phyloP scores from a whole-genome alignment of 2,797 vertebrate genomes.

The Acanthis flammea region DNA sequence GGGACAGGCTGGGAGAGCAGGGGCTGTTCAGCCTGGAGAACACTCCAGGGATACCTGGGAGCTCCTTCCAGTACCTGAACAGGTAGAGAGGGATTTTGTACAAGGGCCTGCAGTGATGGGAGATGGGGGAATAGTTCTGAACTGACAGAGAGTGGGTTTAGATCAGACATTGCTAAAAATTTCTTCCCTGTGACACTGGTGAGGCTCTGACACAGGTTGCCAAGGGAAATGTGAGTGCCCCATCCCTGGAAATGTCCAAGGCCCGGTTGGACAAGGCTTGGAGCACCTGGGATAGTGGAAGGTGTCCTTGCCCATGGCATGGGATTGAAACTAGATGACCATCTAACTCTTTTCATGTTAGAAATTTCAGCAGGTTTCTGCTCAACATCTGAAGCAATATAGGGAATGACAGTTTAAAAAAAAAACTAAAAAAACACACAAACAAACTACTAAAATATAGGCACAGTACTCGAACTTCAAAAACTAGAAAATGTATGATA shows the following conservation, averaged over 20 bases:
- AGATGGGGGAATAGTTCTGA: background rate
- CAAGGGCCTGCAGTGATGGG: background rate
- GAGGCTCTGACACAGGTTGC: background rate
- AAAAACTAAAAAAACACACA: background rate
- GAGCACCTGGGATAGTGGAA: background rate
- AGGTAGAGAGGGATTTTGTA: background rate
- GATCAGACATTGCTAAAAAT: too few relatives aligned
- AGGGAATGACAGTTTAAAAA: background rate
- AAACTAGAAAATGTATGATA: background rate
- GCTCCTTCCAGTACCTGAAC: background rate
- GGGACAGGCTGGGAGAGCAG: background rate
- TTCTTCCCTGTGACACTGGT: fast-evolving
- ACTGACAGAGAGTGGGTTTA: background rate
- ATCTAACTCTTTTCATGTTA: background rate
- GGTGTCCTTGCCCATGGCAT: background rate
- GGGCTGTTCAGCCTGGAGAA: background rate
- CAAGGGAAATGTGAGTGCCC: too few relatives aligned
- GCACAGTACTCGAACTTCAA: background rate
- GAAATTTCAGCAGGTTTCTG: background rate
- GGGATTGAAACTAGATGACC: fast-evolving
- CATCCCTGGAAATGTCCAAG: background rate
- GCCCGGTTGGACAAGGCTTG: background rate
- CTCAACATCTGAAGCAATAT: background rate
- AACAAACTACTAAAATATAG: background rate
- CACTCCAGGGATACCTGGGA: background rate